A percentile compares a stretch with the other conserved stretches of the same genome.
These are phyloP conservation scores for Phymatocera aterrima DNA, from an alignment of 2,888 invertebrate genomes.

Conservation along the genomic window DNA sequence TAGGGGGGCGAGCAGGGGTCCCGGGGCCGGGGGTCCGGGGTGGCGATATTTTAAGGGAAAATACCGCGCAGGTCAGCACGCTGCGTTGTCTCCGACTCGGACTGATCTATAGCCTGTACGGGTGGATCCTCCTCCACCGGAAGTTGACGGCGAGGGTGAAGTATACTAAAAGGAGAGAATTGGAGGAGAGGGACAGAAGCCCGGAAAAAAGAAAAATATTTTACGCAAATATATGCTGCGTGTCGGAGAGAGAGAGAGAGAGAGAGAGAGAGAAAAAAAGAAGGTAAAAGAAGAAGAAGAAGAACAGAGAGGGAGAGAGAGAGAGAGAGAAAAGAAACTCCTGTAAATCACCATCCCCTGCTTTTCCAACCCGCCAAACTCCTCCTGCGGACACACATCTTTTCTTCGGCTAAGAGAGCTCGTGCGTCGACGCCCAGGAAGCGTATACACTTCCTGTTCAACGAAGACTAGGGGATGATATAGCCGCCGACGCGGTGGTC, in stretches of 20 bases:
- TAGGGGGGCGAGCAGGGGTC: neutral
- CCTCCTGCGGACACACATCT: neutral
- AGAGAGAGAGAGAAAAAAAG: neutral
- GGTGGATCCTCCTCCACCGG: neutral
- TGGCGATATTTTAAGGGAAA: neutral
- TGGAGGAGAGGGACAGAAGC: neutral
- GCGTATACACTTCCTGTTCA: neutral
- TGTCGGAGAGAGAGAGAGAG: neutral
- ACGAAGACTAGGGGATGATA: neutral
- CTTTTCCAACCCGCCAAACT: neutral
- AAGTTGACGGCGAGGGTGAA: neutral
- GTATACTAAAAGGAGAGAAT: neutral
- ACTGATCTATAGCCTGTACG: constrained; percentile 22
- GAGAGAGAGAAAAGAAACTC: neutral
- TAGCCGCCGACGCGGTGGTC: neutral
- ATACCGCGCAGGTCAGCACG: constrained; percentile 32
- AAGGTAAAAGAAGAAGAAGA: neutral
- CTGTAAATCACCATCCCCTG: constrained; percentile 21
- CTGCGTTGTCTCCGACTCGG: neutral
- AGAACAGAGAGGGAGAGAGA: neutral
- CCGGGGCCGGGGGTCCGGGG: neutral
- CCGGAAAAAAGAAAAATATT: neutral
- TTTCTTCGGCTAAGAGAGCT: constrained; percentile 20
- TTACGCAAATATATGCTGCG: constrained; percentile 11
- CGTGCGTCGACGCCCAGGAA: constrained; percentile 3